Conservation (phyloP, 2,888 invertebrate genomes). For the Drepana falcataria region DNA sequence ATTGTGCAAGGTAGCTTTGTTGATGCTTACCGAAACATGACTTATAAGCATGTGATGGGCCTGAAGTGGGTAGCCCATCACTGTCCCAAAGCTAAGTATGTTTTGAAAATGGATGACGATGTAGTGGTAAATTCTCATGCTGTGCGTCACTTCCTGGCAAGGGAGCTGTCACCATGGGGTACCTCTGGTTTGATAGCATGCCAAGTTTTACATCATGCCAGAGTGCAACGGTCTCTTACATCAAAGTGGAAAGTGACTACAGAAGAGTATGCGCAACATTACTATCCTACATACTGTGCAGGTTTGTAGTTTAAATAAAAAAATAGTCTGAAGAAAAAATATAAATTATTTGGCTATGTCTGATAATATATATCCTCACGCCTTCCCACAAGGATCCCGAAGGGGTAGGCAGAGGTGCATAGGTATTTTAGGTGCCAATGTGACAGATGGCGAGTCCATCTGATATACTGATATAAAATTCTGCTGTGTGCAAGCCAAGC, state of each 20-base stretch:
- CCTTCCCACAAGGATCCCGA: too few relatives aligned
- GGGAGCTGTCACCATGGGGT: slow-evolving; percentile 79
- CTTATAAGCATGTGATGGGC: slow-evolving; percentile 90
- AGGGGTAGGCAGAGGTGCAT: too few relatives aligned
- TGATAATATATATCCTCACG: too few relatives aligned
- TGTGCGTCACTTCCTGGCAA: slow-evolving; percentile 77
- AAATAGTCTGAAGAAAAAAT: too few relatives aligned
- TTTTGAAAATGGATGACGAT: slow-evolving; percentile 88
- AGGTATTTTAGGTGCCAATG: too few relatives aligned
- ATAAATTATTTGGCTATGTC: neutral
- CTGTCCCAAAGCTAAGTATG: slow-evolving; percentile 82
- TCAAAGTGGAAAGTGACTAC: slow-evolving; percentile 89
- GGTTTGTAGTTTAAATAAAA: slow-evolving; percentile 53
- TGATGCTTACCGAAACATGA: slow-evolving; percentile 89
- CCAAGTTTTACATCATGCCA: slow-evolving; percentile 64
- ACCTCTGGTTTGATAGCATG: slow-evolving; percentile 82
- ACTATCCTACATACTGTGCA: slow-evolving; percentile 87
- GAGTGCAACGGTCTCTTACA: slow-evolving; percentile 79
- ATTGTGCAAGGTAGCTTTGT: slow-evolving; percentile 87
- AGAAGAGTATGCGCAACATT: slow-evolving; percentile 79
- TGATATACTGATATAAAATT: too few relatives aligned
- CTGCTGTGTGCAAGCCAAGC: too few relatives aligned
- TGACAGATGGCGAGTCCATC: neutral
- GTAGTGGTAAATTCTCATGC: slow-evolving; percentile 84
- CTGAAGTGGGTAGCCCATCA: slow-evolving; percentile 87